Conservation (phyloP, 2,113 vertebrate genomes). For the Apodemus speciosus region DNA sequence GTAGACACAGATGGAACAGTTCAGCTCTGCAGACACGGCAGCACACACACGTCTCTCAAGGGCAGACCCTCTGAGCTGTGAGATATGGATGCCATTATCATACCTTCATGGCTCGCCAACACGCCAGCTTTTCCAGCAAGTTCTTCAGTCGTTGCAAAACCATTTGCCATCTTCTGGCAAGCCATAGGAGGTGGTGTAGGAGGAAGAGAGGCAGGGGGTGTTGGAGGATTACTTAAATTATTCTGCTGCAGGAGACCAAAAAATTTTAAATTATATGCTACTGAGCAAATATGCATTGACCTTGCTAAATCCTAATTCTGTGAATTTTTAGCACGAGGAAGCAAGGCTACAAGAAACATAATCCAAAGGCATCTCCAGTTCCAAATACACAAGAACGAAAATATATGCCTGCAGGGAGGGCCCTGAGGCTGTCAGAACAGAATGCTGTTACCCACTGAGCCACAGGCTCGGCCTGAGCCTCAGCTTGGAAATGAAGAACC, state of each 20-base stretch:
- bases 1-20: accelerated
- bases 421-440: not conserved
- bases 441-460: not conserved
- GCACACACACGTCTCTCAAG: not conserved
- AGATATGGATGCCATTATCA: not conserved
- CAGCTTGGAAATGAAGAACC: not conserved
- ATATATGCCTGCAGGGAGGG: not conserved
- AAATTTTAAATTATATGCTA: slow-evolving; percentile 79
- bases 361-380: slow-evolving; percentile 2
- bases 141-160: slow-evolving; percentile 95
- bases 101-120: slow-evolving; percentile 90
- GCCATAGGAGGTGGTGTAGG: slow-evolving; percentile 95
- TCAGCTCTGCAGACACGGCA: too few species aligned
- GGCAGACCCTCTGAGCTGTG: accelerated
- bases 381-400: not conserved
- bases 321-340: slow-evolving; percentile 36
- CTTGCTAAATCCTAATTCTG: slow-evolving; percentile 71
- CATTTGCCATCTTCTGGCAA: slow-evolving; percentile 95
- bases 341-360: not conserved
- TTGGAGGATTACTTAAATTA: slow-evolving; percentile 98
- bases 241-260: slow-evolving; percentile 91
- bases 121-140: slow-evolving; percentile 92
- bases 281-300: slow-evolving; percentile 59
- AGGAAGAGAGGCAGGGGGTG: slow-evolving; percentile 96
- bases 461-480: not conserved